Percentiles rank a stretch among this genome's conserved stretches.
These are phyloP conservation scores for Micromys minutus DNA, from an alignment of 2,113 vertebrate genomes.

Conservation along the genomic window DNA sequence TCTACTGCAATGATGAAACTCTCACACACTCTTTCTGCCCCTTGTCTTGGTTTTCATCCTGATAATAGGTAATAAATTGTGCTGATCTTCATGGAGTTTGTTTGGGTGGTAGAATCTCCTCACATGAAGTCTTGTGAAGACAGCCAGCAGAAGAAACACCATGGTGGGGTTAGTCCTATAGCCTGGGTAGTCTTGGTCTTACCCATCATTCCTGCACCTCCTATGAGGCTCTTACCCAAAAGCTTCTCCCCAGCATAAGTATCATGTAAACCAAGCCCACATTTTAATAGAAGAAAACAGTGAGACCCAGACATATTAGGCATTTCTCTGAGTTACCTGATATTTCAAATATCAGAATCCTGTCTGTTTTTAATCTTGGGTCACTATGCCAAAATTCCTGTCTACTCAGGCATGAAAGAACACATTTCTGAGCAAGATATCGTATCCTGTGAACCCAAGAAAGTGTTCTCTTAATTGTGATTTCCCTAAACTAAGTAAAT, in stretches of 20 bases:
- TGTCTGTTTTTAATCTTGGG: neutral
- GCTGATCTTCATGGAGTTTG: neutral
- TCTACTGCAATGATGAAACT: neutral
- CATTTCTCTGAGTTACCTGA: neutral
- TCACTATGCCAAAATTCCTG: conserved; percentile 32
- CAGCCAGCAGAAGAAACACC: neutral
- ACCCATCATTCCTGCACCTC: too few species aligned
- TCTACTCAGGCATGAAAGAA: neutral
- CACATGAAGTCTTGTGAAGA: neutral
- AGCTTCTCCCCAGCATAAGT: neutral
- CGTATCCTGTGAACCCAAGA: neutral
- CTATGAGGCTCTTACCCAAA: neutral
- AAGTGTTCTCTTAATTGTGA: neutral
- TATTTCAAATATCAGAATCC: conserved; percentile 1
- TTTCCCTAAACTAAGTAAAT: neutral
- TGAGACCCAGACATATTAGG: neutral
- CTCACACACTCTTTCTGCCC: neutral
- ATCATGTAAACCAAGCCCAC: neutral
- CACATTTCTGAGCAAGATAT: conserved; percentile 1
- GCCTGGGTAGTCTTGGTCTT: neutral
- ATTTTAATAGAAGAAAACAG: neutral
- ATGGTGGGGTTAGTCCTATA: rapidly evolving
- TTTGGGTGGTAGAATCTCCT: neutral
- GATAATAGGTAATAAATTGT: neutral
- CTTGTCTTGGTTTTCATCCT: neutral